Evolutionary conservation across 1,140 invertebrate genomes (phyloP), one percentile per base, ranked within the genome.

Genomic region (Oscheius sp.): DNA sequence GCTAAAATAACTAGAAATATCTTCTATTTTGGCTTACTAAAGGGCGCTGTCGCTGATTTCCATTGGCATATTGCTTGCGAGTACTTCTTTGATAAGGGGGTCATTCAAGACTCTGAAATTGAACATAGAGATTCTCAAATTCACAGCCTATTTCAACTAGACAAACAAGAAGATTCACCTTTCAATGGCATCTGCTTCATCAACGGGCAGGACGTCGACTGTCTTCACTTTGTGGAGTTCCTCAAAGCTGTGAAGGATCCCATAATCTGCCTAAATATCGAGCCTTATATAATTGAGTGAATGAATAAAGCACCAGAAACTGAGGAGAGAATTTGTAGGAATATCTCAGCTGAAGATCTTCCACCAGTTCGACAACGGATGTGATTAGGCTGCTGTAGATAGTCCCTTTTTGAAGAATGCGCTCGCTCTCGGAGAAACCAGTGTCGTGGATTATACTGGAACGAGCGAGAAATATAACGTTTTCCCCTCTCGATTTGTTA

Each of bases 341-440:
- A 18, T 18, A 0, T 45, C 23, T 23, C 42, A 45, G 42, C 31
- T 92, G 92, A 93, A 96, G 96, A 29, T 93, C 93, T 45, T 74
- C 77, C 10, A 82, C 58, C 82, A 97, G 95, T 26, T 90, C 89
- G 77, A 90, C 88, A 80, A 95, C 88, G 84, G 92, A 94, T 86
- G 95, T 93, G 79, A 95, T 86, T 3, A 87, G 85, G 85, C 95
- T 95, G 82, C 91, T 93, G 85, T 92, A 95, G 26, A 97, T 93
- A 58, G 96, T 93, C 2, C 92, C 91, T 79, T 91, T 90, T 83
- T 94, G 95, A 82, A 93, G 91, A 15, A 46, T 65, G 86, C 93
- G 94, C 88, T 97, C 94, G 86, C 95, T 93, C 85, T 89, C 89
- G 38, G 91, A 92, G 84, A 95, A 97, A 38, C 94, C 94, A 73